Evolutionary conservation across 2,113 vertebrate genomes (phyloP).

Genomic region (Sprattus sprattus): DNA sequence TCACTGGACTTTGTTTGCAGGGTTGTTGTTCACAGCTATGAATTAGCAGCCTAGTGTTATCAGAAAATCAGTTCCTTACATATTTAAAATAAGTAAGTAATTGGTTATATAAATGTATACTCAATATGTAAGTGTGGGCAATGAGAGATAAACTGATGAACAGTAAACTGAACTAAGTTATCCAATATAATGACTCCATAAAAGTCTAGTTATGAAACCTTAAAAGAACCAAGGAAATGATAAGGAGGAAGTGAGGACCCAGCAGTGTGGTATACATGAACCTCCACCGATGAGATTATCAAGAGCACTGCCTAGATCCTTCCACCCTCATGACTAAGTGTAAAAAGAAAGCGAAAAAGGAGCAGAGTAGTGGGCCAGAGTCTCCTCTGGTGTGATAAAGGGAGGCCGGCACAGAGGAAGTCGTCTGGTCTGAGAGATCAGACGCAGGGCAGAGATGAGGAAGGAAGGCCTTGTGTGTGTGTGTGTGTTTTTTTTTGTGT

Average conservation of each 20-base stretch:
- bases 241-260: neutral
- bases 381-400: neutral
- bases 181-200: neutral
- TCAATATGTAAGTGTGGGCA: neutral
- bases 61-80: neutral
- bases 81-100: neutral
- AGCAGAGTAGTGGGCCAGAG: neutral
- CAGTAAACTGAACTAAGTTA: neutral
- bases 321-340: neutral
- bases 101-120: neutral
- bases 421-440: conserved; percentile 41
- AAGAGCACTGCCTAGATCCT: neutral
- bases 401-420: conserved; percentile 30
- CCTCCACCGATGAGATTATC: neutral
- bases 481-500: neutral
- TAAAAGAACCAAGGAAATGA: neutral
- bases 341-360: neutral
- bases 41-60: neutral
- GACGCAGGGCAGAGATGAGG: conserved; percentile 42
- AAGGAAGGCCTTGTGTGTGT: conserved; percentile 19
- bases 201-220: neutral
- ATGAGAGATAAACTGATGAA: neutral
- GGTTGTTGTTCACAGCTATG: neutral
- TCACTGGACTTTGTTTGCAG: neutral
- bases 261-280: neutral